Base-by-base conservation (phyloP, 2,888 invertebrate genomes). In the Dicranocentrus wangi region DNA sequence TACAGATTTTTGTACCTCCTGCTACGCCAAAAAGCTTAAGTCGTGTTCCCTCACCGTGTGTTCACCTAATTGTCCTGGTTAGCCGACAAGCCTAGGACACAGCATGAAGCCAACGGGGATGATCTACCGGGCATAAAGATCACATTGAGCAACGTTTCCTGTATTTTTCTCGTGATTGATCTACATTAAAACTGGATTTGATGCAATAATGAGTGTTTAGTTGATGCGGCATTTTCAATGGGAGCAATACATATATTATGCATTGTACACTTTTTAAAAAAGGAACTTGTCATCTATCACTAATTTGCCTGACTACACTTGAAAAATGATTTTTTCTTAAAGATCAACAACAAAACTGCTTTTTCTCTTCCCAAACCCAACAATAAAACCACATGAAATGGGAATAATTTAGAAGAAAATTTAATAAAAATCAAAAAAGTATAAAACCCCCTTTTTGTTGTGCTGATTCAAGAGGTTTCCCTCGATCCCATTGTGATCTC, bases 11-110 rank as follows among this genome's bases (percentile, higher is more conserved):
- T 8, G 1, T 25, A 10, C 66, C 66, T 27, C 66, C 51, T 17
- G 47, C 27, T 27, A 51, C 10, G 27, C 21, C 17, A 47, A 47
- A n/a, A n/a, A 66, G 66, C 66, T 66, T n/a, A n/a, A n/a, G n/a
- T n/a, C 42, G 47, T 66, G 47, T 51, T 23, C 23, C 23, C 10
- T 66, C 51, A 63, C n/a, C n/a, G n/a, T n/a, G n/a, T 23, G 23
- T 66, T 66, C 51, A 17, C 28, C 43, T 76, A 61, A 68, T 69
- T 70, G 60, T 77, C 32, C 28, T 43, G 78, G 78, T 78, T 78
- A 78, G 68, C 78, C 78, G 63, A 70, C 58, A 78, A 78, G 61
- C 78, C 70, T 65, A 63, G 28, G 15, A 39, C 70, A 3, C 78
- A 69, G 63, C 78, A 39, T 47, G 78, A 78, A 63, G 70, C 65